Evolutionary conservation across 2,797 vertebrate genomes (phyloP), one percentile per base, ranked within the genome.

Genomic region (Dryobates pubescens): DNA sequence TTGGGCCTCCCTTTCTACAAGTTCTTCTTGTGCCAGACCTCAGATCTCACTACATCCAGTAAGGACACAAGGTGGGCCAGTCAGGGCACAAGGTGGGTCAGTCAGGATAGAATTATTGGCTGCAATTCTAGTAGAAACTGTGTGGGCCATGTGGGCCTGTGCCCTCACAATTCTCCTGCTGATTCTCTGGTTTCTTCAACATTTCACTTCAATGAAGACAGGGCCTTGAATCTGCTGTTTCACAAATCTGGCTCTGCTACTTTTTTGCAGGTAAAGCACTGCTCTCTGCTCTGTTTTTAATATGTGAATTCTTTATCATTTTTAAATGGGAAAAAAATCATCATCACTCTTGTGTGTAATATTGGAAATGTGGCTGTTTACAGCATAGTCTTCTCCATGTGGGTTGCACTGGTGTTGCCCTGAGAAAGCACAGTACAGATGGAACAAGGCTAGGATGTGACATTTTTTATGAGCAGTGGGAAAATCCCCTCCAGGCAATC

Each of bases 401-500:
- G 82, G 17, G 36, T 88, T 88, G 82, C 81, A 62, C 85, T 93
- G 68, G 68, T 71, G 76, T 93, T 95, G 86, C 93, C 91, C 90
- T 94, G 71, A 86, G 91, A 95, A 90, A 93, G 92, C 72, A 58
- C 79, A 67, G 80, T 86, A 71, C 96, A 96, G 96, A 95, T 96
- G 95, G 95, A 93, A 92, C 67, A 82, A 96, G 86, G 95, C 92
- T 96, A 86, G 95, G 89, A 89, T 96, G 77, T 86, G 95, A 91
- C 92, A 94, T 90, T 95, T 96, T 96, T 96, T 88, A 96, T 95
- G 96, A 97, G 94, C 90, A 90, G 92, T 95, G 94, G 94, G 95
- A 97, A 97, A 96, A 97, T 83, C 86, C 86, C 95, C 92, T 96
- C 92, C 71, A 70, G 96, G 97, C 95, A 94, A 95, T 95, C 93